Percentiles rank a stretch among this genome's conserved stretches.
Conservation (phyloP, 2,113 vertebrate genomes). For the Procapra przewalskii region DNA sequence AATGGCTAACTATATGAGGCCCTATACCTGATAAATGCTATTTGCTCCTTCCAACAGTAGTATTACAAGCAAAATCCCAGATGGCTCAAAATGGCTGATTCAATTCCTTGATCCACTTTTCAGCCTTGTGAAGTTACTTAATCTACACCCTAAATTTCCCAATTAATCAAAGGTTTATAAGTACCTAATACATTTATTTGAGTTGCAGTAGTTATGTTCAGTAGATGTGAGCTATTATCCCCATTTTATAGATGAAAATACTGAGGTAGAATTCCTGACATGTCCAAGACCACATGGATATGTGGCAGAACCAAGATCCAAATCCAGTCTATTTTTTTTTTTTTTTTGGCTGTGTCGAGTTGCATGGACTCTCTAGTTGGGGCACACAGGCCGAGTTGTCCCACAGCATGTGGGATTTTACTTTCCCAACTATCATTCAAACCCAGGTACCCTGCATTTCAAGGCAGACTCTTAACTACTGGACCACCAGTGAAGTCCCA, state of each 20-base stretch:
- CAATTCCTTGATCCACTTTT: background rate
- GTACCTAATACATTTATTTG: background rate
- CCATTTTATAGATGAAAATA: background rate
- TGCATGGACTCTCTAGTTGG: background rate
- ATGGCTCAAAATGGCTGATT: background rate
- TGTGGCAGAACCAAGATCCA: background rate
- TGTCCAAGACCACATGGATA: background rate
- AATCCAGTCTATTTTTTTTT: background rate
- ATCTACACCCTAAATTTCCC: background rate
- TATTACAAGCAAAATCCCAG: background rate
- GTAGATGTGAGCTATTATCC: background rate
- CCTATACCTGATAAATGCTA: background rate
- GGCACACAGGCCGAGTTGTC: background rate
- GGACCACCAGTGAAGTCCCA: background rate
- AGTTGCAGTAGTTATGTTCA: background rate
- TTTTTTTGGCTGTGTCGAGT: background rate
- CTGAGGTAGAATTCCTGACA: background rate
- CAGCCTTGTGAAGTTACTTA: background rate
- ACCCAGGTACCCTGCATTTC: background rate
- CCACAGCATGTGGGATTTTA: background rate
- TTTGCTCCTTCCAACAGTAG: background rate
- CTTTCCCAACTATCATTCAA: background rate
- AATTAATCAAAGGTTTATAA: background rate
- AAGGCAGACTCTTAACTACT: background rate
- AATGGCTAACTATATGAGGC: background rate